Conservation (phyloP, 2,888 invertebrate species). For the Rhagophthalmus giganteus region DNA sequence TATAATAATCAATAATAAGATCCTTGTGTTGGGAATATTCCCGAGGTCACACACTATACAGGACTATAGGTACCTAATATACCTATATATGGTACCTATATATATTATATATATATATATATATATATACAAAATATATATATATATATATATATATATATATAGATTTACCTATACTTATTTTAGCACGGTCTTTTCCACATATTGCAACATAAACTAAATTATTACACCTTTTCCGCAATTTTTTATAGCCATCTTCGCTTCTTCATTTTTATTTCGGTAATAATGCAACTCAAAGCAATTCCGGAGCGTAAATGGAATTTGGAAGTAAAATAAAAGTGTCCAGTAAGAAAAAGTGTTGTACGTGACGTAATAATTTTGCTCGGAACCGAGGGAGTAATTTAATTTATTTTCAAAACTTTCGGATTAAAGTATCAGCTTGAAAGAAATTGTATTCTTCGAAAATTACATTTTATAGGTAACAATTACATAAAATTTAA, state of each 20-base stretch:
- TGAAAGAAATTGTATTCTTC: slow-evolving; percentile 26
- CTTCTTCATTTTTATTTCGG: slow-evolving; percentile 14
- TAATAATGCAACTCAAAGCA: slow-evolving; percentile 16
- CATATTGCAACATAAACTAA: no score
- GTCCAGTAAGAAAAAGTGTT: slow-evolving; percentile 32
- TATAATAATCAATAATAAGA: no score
- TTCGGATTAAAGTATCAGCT: slow-evolving; percentile 41
- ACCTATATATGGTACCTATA: no score
- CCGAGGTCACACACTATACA: no score
- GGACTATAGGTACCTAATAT: no score
- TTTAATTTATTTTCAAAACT: slow-evolving; percentile 38
- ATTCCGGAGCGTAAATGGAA: slow-evolving; percentile 25
- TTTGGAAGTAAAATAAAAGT: slow-evolving; percentile 33
- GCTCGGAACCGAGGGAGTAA: slow-evolving; percentile 33
- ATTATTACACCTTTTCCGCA: no score
- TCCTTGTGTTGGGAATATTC: no score
- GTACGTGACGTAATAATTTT: slow-evolving; percentile 42
- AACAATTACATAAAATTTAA: not conserved
- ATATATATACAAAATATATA: no score
- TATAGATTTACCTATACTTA: no score
- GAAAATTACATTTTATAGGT: slow-evolving; percentile 15
- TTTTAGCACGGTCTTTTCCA: no score
- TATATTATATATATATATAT: no score
- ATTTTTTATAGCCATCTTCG: slow-evolving; percentile 1
- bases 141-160: no score